phyloP scores from a whole-genome alignment of 2,797 vertebrate genomes.

The Phrynocephalus forsythii region DNA sequence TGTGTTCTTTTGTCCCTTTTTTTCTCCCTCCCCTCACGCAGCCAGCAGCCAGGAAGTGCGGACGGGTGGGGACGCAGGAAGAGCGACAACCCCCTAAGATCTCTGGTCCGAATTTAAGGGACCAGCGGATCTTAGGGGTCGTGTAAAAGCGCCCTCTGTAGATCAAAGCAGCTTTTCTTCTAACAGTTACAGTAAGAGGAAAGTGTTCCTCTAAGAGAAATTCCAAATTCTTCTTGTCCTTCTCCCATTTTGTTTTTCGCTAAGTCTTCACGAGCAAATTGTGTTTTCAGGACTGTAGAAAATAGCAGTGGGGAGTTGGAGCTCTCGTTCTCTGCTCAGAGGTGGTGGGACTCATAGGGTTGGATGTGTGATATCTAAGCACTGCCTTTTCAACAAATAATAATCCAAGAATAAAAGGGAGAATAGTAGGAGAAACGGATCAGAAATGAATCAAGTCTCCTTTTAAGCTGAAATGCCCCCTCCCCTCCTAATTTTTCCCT shows the following conservation, averaged over 20 bases:
- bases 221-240: conserved; percentile 74
- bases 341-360: conserved; percentile 81
- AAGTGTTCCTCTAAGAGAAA: conserved; percentile 80
- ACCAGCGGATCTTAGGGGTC: too few relatives aligned
- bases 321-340: conserved; percentile 80
- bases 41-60: too few relatives aligned
- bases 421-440: conserved; percentile 84
- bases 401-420: conserved; percentile 84
- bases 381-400: conserved; percentile 76
- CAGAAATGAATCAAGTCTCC: conserved; percentile 86
- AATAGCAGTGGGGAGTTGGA: conserved; percentile 80
- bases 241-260: conserved; percentile 46
- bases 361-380: conserved; percentile 81
- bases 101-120: too few relatives aligned
- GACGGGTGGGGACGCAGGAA: too few relatives aligned
- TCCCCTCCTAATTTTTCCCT: conserved; percentile 77
- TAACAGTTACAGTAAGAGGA: conserved; percentile 84
- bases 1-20: too few relatives aligned
- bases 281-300: conserved; percentile 80
- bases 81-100: too few relatives aligned
- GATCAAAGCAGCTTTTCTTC: conserved; percentile 82
- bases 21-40: too few relatives aligned
- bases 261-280: conserved; percentile 82
- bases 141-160: too few relatives aligned
- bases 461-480: conserved; percentile 82